phyloP scores from a whole-genome alignment of 64 coral and sea anemone species.

The Stichodactyla mertensii region DNA sequence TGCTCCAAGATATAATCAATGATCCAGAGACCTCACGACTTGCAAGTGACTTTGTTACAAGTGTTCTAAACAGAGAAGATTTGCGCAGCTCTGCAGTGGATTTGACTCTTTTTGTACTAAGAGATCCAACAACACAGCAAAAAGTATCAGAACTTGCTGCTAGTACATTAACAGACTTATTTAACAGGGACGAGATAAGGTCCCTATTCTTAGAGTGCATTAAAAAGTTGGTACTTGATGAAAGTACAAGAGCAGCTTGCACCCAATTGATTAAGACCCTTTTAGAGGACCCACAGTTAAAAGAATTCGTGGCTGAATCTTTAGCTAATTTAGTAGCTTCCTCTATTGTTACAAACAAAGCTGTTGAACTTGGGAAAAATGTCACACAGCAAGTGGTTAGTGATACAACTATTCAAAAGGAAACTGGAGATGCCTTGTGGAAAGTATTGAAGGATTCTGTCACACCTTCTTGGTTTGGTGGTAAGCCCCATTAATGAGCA shows the following conservation, averaged over 20 bases:
- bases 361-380: conserved; percentile 81
- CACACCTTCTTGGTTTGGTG: conserved; percentile 68
- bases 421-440: conserved; percentile 91
- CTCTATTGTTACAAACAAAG: conserved; percentile 78
- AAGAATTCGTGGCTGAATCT: conserved; percentile 65
- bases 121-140: conserved; percentile 55
- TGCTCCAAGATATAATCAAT: conserved; percentile 72
- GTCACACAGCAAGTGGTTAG: conserved; percentile 81
- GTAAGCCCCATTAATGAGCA: neutral
- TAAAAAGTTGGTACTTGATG: conserved; percentile 73
- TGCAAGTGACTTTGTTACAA: conserved; percentile 76
- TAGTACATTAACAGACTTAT: conserved; percentile 41
- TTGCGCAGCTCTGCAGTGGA: conserved; percentile 45
- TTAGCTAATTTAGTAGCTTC: conserved; percentile 73
- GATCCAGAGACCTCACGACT: conserved; percentile 80
- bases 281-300: conserved; percentile 55
- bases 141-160: conserved; percentile 66
- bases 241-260: conserved; percentile 54
- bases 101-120: conserved; percentile 58
- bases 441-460: conserved; percentile 69
- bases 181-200: conserved; percentile 38
- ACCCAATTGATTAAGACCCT: conserved; percentile 54
- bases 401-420: conserved; percentile 68
- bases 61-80: conserved; percentile 69
- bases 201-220: conserved; percentile 39